Percentiles rank a stretch among this genome's conserved stretches.
Evolutionary conservation across 2,888 invertebrate species (phyloP).

Genomic region (Patella caerulea): DNA sequence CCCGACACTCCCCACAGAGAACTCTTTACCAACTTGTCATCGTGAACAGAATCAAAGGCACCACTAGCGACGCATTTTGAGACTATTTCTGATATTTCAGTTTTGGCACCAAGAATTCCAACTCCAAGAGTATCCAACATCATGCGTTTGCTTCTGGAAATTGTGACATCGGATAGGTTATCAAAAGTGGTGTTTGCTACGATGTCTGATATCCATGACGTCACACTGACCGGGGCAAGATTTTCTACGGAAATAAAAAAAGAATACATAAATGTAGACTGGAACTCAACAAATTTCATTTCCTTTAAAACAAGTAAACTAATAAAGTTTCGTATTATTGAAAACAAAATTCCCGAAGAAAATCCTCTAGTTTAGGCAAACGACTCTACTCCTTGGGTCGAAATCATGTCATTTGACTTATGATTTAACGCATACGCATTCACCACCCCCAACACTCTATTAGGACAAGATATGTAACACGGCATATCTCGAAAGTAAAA

Average conservation of each 20-base stretch:
- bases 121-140: constrained; percentile 52
- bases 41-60: constrained; percentile 12
- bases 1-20: constrained; percentile 38
- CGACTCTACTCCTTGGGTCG: too few relatives aligned
- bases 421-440: too few relatives aligned
- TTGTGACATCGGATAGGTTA: constrained; percentile 40
- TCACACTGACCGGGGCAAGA: constrained; percentile 38
- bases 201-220: constrained; percentile 44
- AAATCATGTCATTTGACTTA: too few relatives aligned
- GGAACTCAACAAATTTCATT: neutral
- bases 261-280: too few relatives aligned
- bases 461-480: too few relatives aligned
- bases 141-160: constrained; percentile 53
- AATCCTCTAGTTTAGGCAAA: too few relatives aligned
- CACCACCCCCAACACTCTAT: too few relatives aligned
- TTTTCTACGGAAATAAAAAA: constrained; percentile 16
- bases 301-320: too few relatives aligned
- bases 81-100: constrained; percentile 44
- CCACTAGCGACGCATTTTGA: constrained; percentile 31
- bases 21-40: neutral
- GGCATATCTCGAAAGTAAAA: too few relatives aligned
- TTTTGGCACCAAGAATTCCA: constrained; percentile 44
- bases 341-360: too few relatives aligned
- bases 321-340: too few relatives aligned
- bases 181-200: constrained; percentile 38